Percentiles rank a stretch among this genome's conserved stretches.
Conservation (phyloP, 2,888 invertebrate species). For the Girardia tigrina region DNA sequence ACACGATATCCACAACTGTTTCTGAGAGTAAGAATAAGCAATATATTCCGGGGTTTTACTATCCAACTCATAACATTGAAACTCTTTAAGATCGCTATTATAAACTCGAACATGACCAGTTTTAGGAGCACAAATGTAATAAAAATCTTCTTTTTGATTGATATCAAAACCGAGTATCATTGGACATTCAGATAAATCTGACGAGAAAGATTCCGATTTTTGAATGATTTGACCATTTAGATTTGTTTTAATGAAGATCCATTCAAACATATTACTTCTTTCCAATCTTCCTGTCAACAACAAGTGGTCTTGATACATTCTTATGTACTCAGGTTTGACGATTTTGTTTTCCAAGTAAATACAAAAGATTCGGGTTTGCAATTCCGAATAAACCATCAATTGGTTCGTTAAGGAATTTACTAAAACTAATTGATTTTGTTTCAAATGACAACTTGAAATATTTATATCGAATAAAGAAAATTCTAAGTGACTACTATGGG, state of each 20-base stretch:
- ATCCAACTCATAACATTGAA: too few species aligned
- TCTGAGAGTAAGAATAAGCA: too few species aligned
- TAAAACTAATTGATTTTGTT: background rate
- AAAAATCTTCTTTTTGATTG: background rate
- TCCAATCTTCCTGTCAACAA: background rate
- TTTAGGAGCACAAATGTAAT: too few species aligned
- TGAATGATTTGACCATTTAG: background rate
- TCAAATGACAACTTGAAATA: background rate
- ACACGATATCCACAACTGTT: background rate
- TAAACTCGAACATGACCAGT: too few species aligned
- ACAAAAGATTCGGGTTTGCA: background rate
- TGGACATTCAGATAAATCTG: background rate
- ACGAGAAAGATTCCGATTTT: background rate
- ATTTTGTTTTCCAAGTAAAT: background rate
- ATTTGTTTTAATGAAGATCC: background rate
- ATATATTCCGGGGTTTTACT: too few species aligned
- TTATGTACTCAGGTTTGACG: background rate
- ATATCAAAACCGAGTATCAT: background rate
- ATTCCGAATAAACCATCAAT: background rate
- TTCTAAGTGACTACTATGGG: background rate
- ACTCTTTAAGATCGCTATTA: too few species aligned
- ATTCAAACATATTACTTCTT: background rate
- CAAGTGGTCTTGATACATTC: background rate
- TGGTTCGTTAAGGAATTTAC: background rate
- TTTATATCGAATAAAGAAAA: background rate